Evolutionary conservation across 2,113 vertebrate genomes (phyloP), one percentile per base, ranked within the genome.

Genomic region (Eublepharis macularius): DNA sequence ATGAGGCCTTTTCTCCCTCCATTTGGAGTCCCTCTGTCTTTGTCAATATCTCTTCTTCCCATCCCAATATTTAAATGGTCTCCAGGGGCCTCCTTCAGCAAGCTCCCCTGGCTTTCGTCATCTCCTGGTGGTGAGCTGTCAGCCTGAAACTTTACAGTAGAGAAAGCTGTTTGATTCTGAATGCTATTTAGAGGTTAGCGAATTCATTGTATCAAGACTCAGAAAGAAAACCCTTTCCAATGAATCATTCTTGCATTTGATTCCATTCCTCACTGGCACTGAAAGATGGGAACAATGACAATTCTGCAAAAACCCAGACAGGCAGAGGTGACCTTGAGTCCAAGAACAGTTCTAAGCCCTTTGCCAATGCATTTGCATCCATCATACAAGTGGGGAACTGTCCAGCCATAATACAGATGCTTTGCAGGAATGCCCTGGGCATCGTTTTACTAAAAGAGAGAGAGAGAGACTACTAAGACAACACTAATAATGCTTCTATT

Each of bases 251-350:
- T n/a, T 54, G 34, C 66, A 86, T 85, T 0, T 12, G 74, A 81
- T 81, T 82, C 43, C 81, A 65, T 16, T 3, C 0, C 51, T 21
- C 74, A 4, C 12, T 69, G 29, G 29, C 45, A 21, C 17, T 36
- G 6, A 1, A 0, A 34, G 72, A 51, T 16, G 39, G 34, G 0
- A 0, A 5, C 80, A 4, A 2, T 60, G 29, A 4, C 8, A 5
- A 65, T 17, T 83, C 24, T 34, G 60, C 10, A 82, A 74, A 74
- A 34, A 0, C 29, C 78, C 16, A 66, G 86, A 60, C 14, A 3
- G 3, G 36, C 68, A 10, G 7, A 73, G 4, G 5, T 85, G 3
- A 36, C 41, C 32, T 83, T 72, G 8, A 86, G 1, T 19, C 36
- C 68, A 1, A 60, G 80, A 49, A 77, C 24, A 43, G 16, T 26